Base-by-base conservation (phyloP, 1,140 invertebrate species). In the Drusus annulatus region DNA sequence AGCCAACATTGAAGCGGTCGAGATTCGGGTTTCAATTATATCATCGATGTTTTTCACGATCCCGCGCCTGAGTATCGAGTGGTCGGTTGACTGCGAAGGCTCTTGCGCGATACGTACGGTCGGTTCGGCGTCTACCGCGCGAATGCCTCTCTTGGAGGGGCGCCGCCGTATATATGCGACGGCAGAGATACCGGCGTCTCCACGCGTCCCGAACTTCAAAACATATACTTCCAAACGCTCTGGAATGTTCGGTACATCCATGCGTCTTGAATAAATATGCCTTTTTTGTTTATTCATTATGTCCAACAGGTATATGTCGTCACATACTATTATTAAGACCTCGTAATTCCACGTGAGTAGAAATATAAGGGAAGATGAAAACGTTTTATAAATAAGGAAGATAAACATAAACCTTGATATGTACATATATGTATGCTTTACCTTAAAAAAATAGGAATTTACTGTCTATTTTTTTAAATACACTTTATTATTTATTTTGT, bases 1-100 rank as follows among this genome's bases (percentile, higher is more conserved):
- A 28, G 21, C 36, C 28, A n/a, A 25, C 23, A 19, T 60, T 60
- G 17, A 60, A 60, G 19, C 7, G 17, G 56, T 60, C 23, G 23
- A 21, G 17, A 28, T 28, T 17, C 56, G 5, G 5, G 19, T 60
- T 60, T 5, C 19, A 60, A 13, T 63, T 23, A 23, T 23, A 23
- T 63, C 23, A 69, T 69, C 65, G 65, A 69, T 69, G 65, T 69
- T 69, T 69, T 69, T 69, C 36, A 51, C 65, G 65, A 51, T 45
- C 17, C 65, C 36, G 65, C 21, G 36, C 16, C 15, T 36, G 5
- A n/a, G 5, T 45, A 19, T 25, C 15, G 16, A 36, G 28, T 19
- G n/a, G 15, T 69, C 31, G 2, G 23, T 23, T 8, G 31, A 0
- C 3, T 23, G 31, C 17, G 23, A 45, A 45, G 36, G 36, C 36